Percentiles rank a stretch among this genome's conserved stretches.
phyloP scores from a whole-genome alignment of 2,888 invertebrate species.

The Agrotis segetum region DNA sequence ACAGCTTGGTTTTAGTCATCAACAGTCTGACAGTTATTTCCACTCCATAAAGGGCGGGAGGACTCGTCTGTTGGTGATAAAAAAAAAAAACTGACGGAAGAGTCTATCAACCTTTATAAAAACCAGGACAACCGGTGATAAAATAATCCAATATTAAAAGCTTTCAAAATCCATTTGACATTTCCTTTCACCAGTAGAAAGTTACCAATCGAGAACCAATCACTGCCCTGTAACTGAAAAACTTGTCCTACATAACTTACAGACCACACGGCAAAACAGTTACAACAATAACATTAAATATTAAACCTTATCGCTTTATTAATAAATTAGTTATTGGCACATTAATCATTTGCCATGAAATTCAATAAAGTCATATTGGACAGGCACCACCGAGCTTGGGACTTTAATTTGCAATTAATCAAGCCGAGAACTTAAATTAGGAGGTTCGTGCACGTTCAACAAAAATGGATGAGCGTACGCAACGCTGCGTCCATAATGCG shows the following conservation, averaged over 20 bases:
- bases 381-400: conserved; percentile 83
- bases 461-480: conserved; percentile 74
- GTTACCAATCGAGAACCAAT: conserved; percentile 5
- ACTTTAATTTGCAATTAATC: conserved; percentile 91
- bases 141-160: not conserved
- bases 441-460: conserved; percentile 81
- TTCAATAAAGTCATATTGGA: conserved; percentile 90
- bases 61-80: no score
- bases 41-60: no score
- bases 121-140: not conserved
- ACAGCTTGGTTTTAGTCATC: no score
- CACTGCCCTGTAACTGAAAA: conserved; percentile 12
- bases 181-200: conserved; percentile 23
- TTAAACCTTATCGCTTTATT: conserved; percentile 73
- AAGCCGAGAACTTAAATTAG: conserved; percentile 85
- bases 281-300: conserved; percentile 61
- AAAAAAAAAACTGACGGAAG: no score
- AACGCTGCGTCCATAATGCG: conserved; percentile 56
- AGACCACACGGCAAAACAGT: conserved; percentile 52
- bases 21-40: no score
- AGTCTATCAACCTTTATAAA: not conserved
- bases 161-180: conserved; percentile 10
- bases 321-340: conserved; percentile 85
- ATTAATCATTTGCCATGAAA: conserved; percentile 88
- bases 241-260: conserved; percentile 14